A percentile compares a stretch with the other conserved stretches of the same genome.
Evolutionary conservation across 2,888 invertebrate species (phyloP).

Genomic region (Mylabris sibirica): DNA sequence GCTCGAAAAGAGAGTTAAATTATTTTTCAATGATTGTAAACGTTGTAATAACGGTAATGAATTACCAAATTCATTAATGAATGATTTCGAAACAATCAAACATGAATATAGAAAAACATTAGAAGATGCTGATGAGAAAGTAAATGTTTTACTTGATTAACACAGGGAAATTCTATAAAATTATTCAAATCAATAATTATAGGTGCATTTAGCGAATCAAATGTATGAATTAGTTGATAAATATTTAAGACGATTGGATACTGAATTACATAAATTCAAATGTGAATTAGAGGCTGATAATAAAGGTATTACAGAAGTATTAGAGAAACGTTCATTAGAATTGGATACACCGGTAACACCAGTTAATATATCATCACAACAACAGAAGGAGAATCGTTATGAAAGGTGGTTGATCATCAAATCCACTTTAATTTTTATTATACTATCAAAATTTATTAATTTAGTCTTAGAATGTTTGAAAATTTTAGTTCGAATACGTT

Average conservation of each 20-base stretch:
- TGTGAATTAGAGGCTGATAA: slow-evolving; percentile 99
- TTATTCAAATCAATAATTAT: slow-evolving; percentile 28
- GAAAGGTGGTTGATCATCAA: slow-evolving; percentile 50
- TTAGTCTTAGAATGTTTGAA: too few relatives aligned
- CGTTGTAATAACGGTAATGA: slow-evolving; percentile 68
- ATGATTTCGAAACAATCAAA: slow-evolving; percentile 83
- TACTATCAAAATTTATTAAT: background rate
- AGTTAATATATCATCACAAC: slow-evolving; percentile 63
- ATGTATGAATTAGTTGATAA: slow-evolving; percentile 95
- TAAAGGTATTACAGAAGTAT: slow-evolving; percentile 94
- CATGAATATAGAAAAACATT: slow-evolving; percentile 90
- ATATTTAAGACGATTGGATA: slow-evolving; percentile 86
- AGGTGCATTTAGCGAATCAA: slow-evolving; percentile 85
- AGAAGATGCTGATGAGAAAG: slow-evolving; percentile 97
- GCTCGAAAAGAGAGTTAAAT: slow-evolving; percentile 86
- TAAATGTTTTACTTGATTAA: slow-evolving; percentile 24
- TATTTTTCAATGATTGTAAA: slow-evolving; percentile 86
- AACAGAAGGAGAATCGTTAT: slow-evolving; percentile 85
- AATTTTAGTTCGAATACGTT: slow-evolving; percentile 39
- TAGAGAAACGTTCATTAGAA: slow-evolving; percentile 93
- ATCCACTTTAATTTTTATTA: too few relatives aligned
- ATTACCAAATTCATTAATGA: slow-evolving; percentile 75
- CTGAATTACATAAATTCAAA: slow-evolving; percentile 96
- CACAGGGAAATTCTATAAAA: background rate
- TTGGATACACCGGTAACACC: slow-evolving; percentile 75